Percentiles rank a stretch among this genome's conserved stretches.
phyloP scores from a whole-genome alignment of 2,113 vertebrate species.

The Ceyx cyanopectus region DNA sequence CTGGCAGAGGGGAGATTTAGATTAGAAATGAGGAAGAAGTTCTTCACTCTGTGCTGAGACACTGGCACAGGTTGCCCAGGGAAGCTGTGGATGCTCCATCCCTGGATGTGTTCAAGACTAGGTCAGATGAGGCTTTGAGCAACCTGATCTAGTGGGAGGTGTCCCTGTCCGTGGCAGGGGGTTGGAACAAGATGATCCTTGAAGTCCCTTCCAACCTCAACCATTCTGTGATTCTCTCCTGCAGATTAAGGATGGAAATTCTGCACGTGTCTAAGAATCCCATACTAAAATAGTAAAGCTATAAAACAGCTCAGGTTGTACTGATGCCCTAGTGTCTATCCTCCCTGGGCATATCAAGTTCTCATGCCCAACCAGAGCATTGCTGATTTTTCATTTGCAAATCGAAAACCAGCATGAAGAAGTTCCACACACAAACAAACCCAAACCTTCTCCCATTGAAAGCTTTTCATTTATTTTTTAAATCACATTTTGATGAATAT shows the following conservation, averaged over 20 bases:
- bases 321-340: background rate
- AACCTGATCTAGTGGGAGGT: too few relatives aligned
- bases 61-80: too few relatives aligned
- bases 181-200: too few relatives aligned
- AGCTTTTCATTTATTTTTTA: background rate
- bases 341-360: background rate
- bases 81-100: too few relatives aligned
- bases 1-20: too few relatives aligned
- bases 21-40: too few relatives aligned
- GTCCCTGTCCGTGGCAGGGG: too few relatives aligned
- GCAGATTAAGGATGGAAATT: background rate
- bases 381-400: background rate
- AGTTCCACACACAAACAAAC: background rate
- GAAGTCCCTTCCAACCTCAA: too few relatives aligned
- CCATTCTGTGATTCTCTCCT: background rate
- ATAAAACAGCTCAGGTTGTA: background rate
- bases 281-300: background rate
- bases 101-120: too few relatives aligned
- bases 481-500: background rate
- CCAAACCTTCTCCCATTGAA: background rate
- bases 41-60: too few relatives aligned
- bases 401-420: background rate
- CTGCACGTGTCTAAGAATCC: fast-evolving
- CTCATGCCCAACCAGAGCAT: background rate
- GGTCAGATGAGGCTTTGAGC: too few relatives aligned